Evolutionary conservation across 2,797 vertebrate genomes (phyloP).

Genomic region (Harpagifer antarcticus): DNA sequence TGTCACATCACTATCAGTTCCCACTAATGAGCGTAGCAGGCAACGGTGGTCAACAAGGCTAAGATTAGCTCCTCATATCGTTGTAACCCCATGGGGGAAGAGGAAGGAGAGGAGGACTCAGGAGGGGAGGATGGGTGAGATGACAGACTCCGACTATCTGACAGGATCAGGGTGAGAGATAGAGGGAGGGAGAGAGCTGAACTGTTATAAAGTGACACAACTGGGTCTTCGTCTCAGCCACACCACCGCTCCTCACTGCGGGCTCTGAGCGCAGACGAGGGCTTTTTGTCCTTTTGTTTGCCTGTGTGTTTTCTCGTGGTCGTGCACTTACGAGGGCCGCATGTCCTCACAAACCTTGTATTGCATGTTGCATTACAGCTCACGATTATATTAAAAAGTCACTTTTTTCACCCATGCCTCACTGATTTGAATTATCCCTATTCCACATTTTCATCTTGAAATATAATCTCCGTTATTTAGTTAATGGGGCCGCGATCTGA

Average conservation of each 20-base stretch:
- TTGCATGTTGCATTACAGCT: slow-evolving; percentile 25
- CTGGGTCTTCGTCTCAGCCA: slow-evolving; percentile 89
- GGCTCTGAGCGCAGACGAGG: slow-evolving; percentile 84
- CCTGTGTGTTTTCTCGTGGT: slow-evolving; percentile 29
- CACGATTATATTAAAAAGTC: slow-evolving; percentile 34
- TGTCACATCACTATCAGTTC: slow-evolving; percentile 22
- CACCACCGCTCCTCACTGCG: slow-evolving; percentile 84
- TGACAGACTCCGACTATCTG: slow-evolving; percentile 73
- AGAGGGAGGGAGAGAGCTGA: slow-evolving; percentile 84
- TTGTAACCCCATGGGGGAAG: slow-evolving; percentile 88
- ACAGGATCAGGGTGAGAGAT: slow-evolving; percentile 75
- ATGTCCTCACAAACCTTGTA: slow-evolving; percentile 34
- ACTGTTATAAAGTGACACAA: slow-evolving; percentile 95
- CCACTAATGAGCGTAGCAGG: slow-evolving; percentile 36
- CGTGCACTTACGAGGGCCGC: slow-evolving; percentile 28
- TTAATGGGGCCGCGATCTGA: slow-evolving; percentile 38
- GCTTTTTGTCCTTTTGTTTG: slow-evolving; percentile 75
- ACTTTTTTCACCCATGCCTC: slow-evolving; percentile 46
- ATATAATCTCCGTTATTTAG: slow-evolving; percentile 52
- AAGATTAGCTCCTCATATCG: slow-evolving; percentile 83
- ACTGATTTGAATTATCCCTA: slow-evolving; percentile 34
- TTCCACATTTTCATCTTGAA: slow-evolving; percentile 46
- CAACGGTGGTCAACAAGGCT: slow-evolving; percentile 74
- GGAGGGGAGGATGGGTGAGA: slow-evolving; percentile 74
- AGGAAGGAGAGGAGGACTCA: slow-evolving; percentile 81